Evolutionary conservation across 2,888 invertebrate genomes (phyloP).

Genomic region (Strigamia maritima): DNA sequence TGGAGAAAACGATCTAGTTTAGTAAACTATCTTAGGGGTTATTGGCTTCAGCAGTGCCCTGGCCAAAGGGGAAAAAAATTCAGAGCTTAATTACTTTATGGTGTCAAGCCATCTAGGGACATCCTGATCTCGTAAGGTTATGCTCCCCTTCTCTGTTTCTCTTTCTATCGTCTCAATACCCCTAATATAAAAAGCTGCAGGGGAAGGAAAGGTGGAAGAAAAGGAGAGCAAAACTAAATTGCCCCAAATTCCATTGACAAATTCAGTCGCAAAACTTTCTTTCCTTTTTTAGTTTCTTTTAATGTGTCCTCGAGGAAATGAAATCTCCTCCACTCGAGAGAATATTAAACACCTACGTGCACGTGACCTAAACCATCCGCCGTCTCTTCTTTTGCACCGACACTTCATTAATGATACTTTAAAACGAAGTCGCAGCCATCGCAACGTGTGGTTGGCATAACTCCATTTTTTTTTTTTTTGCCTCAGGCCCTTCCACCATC

Average conservation of each 20-base stretch:
- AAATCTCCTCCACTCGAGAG: constrained; percentile 7
- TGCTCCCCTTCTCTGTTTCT: constrained; percentile 31
- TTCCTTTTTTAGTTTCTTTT: constrained; percentile 22
- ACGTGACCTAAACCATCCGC: background rate
- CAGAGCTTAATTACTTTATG: constrained; percentile 37
- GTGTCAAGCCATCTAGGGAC: constrained; percentile 35
- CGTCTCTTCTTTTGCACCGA: constrained; percentile 11
- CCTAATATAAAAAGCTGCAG: constrained; percentile 12
- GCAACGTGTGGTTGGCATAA: constrained; percentile 2
- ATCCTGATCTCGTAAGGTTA: constrained; percentile 34
- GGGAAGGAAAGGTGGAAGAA: constrained; percentile 25
- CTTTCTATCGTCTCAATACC: constrained; percentile 18
- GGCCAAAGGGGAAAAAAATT: constrained; percentile 26
- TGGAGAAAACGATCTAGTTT: constrained; percentile 8
- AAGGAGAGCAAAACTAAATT: constrained; percentile 25
- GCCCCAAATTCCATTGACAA: constrained; percentile 23
- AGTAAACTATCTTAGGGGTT: constrained; percentile 32
- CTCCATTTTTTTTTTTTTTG: background rate
- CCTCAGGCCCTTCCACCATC: constrained; percentile 17
- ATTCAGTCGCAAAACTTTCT: background rate
- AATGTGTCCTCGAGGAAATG: constrained; percentile 32
- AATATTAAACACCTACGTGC: constrained; percentile 31
- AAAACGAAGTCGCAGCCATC: background rate
- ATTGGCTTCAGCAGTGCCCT: constrained; percentile 20
- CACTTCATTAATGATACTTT: constrained; percentile 19